These are phyloP conservation scores for Mylabris sibirica DNA, from an alignment of 2,888 invertebrate species.

Conservation along the genomic window DNA sequence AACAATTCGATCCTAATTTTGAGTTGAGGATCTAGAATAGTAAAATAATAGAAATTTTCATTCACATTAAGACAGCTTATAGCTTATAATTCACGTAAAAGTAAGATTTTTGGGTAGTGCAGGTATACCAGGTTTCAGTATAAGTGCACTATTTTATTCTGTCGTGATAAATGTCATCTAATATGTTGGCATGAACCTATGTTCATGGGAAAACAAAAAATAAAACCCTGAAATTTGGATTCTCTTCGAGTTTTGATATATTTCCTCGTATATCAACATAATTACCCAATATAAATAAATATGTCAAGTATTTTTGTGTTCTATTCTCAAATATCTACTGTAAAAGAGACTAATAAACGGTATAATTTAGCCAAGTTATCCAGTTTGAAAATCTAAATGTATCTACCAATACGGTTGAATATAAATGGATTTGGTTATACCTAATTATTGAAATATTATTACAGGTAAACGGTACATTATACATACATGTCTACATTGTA, in stretches of 20 bases:
- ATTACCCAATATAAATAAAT: not conserved
- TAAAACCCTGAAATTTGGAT: not conserved
- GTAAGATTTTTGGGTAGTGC: too few species aligned
- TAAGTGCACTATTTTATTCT: too few species aligned
- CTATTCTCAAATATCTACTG: not conserved
- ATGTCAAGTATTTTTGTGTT: not conserved
- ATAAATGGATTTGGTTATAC: not conserved
- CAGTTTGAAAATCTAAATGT: not conserved
- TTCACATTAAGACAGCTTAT: too few species aligned
- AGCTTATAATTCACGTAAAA: too few species aligned
- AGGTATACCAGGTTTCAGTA: too few species aligned
- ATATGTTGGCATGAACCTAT: not conserved
- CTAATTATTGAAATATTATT: too few species aligned
- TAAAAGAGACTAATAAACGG: not conserved
- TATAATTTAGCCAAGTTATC: not conserved
- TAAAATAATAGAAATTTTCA: too few species aligned
- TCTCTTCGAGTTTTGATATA: not conserved
- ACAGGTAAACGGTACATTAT: too few species aligned
- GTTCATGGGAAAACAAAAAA: too few species aligned
- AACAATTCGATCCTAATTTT: not conserved
- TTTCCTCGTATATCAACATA: not conserved
- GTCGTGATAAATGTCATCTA: too few species aligned
- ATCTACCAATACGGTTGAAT: not conserved
- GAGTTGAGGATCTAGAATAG: not conserved
- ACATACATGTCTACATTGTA: not conserved